Conservation (phyloP, 2,888 invertebrate genomes). For the Lasiommata megera region DNA sequence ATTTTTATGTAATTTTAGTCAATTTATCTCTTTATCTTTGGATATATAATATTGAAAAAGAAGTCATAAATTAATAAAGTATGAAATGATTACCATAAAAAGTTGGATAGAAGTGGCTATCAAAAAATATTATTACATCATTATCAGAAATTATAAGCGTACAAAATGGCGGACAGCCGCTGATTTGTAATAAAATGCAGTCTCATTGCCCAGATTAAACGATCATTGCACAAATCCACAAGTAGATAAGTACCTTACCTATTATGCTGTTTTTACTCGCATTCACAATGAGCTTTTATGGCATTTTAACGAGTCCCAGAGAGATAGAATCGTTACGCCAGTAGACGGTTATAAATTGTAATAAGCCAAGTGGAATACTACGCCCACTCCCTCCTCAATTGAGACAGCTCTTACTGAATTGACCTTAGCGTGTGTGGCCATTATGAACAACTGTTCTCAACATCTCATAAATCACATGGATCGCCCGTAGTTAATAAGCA, state of each 20-base stretch:
- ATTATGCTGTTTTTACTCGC: not conserved
- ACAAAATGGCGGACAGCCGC: not conserved
- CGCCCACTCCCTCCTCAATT: conserved; percentile 71
- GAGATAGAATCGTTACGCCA: conserved; percentile 50
- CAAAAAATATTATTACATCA: too few species aligned
- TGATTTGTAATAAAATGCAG: not conserved
- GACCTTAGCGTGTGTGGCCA: conserved; percentile 51
- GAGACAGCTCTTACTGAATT: conserved; percentile 56
- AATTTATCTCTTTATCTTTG: too few species aligned
- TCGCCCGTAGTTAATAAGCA: not conserved
- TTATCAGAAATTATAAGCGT: too few species aligned
- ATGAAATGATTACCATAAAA: too few species aligned
- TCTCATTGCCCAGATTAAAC: not conserved
- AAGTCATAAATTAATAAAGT: too few species aligned
- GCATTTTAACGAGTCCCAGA: conserved; percentile 38
- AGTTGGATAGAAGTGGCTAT: too few species aligned
- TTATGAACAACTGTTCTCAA: conserved; percentile 7
- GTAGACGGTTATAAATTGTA: conserved; percentile 43
- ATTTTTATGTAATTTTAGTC: too few species aligned
- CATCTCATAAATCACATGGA: not conserved
- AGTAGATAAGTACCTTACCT: not conserved
- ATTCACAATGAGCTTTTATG: conserved; percentile 29
- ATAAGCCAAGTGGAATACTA: conserved; percentile 55
- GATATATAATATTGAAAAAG: too few species aligned
- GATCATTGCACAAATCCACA: not conserved